Conservation (phyloP, 1,140 invertebrate genomes). For the Eurosta solidaginis region DNA sequence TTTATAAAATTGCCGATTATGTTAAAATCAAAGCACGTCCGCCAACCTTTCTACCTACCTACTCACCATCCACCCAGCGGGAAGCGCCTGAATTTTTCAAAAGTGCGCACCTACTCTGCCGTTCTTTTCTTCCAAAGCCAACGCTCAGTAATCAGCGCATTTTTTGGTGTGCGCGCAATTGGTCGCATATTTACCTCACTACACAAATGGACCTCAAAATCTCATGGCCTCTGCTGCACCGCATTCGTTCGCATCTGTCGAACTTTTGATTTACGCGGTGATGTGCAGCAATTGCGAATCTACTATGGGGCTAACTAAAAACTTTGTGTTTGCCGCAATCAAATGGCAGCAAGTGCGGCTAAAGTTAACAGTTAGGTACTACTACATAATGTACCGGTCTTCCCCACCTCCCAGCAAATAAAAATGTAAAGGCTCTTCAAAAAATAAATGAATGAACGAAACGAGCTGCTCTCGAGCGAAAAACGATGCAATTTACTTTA, state of each 20-base stretch:
- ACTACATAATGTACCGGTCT: constrained; percentile 18
- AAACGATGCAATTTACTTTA: constrained; percentile 55
- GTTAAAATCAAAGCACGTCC: background rate
- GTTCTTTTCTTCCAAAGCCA: background rate
- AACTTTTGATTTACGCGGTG: constrained; percentile 15
- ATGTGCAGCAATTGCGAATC: background rate
- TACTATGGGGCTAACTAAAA: constrained; percentile 11
- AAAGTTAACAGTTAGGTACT: background rate
- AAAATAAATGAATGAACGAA: background rate
- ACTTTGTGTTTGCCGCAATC: constrained; percentile 2
- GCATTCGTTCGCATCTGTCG: background rate
- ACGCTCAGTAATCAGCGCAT: constrained; percentile 19
- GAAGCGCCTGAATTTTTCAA: background rate
- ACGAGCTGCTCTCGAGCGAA: background rate
- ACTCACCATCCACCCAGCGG: background rate
- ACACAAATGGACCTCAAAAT: constrained; percentile 9
- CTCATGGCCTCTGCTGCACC: too few species aligned
- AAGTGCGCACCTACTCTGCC: background rate
- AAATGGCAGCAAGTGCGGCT: background rate
- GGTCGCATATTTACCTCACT: constrained; percentile 20
- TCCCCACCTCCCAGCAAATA: constrained; percentile 19
- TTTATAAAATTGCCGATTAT: constrained; percentile 8
- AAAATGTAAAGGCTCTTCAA: background rate
- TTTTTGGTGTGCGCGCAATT: constrained; percentile 24
- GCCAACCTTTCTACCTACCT: background rate